Evolutionary conservation across 2,113 vertebrate genomes (phyloP).

Genomic region (Nematolebias whitei): DNA sequence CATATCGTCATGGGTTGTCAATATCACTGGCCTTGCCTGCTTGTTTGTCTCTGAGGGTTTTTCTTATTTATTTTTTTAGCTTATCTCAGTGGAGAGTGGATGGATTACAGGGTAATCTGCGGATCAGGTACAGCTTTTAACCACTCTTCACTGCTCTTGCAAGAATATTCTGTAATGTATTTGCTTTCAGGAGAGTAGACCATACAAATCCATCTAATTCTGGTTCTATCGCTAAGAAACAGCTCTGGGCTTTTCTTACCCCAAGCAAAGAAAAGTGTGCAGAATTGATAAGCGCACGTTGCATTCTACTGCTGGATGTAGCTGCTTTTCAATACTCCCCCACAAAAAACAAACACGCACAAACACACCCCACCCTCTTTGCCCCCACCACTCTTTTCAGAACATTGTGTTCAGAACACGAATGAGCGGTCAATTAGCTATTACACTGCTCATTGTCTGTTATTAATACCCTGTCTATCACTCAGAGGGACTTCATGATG

Average conservation of each 20-base stretch:
- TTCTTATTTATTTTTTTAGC: constrained; percentile 7
- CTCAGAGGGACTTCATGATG: constrained; percentile 40
- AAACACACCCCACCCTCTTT: constrained; percentile 18
- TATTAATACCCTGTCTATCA: constrained; percentile 56
- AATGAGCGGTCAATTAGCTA: constrained; percentile 65
- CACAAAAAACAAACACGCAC: not conserved
- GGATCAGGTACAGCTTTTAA: constrained; percentile 62
- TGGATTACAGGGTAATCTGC: constrained; percentile 58
- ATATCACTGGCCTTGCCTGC: not conserved
- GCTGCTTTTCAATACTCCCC: constrained; percentile 23
- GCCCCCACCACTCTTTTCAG: constrained; percentile 22
- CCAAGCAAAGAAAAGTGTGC: constrained; percentile 33
- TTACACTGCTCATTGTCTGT: constrained; percentile 59
- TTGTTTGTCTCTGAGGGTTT: not conserved
- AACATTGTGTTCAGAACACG: constrained; percentile 66
- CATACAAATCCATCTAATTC: constrained; percentile 51
- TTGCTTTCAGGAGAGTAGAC: constrained; percentile 40
- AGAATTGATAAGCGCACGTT: constrained; percentile 51
- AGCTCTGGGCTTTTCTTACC: constrained; percentile 32
- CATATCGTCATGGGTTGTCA: constrained; percentile 3
- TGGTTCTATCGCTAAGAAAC: constrained; percentile 46
- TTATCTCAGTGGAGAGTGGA: constrained; percentile 46
- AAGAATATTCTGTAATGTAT: too few species aligned
- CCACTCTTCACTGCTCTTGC: constrained; percentile 25
- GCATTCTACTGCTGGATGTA: constrained; percentile 43